Evolutionary conservation across 2,797 vertebrate genomes (phyloP).

Genomic region (Amphiprion clarkii): DNA sequence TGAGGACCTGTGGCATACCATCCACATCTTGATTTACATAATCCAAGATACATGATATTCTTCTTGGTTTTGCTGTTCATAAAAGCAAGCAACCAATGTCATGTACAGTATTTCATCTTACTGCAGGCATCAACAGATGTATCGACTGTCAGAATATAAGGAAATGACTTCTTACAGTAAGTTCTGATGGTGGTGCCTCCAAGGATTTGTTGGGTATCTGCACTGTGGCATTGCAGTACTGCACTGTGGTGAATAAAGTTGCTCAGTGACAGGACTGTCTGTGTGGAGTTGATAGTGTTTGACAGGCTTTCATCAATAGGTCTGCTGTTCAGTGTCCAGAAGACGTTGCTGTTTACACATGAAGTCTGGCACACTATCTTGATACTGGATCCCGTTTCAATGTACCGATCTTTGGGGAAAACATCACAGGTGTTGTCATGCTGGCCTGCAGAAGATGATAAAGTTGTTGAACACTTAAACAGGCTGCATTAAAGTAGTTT

Average conservation of each 20-base stretch:
- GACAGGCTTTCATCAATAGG: conserved; percentile 21
- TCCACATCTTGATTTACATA: accelerated
- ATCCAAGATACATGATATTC: conserved; percentile 59
- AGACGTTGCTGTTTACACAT: conserved; percentile 41
- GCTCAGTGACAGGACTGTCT: conserved; percentile 51
- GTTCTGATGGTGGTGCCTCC: conserved; percentile 68
- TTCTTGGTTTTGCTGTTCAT: conserved; percentile 69
- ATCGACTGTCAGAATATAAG: not conserved
- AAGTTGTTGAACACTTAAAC: not conserved
- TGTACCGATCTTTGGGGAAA: conserved; percentile 53
- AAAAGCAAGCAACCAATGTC: not conserved
- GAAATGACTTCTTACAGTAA: conserved; percentile 65
- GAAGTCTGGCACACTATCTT: conserved; percentile 53
- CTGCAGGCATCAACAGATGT: not conserved
- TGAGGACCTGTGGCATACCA: not conserved
- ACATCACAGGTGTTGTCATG: conserved; percentile 42
- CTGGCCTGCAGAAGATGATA: conserved; percentile 43
- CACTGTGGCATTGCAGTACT: conserved; percentile 50
- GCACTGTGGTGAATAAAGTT: conserved; percentile 51
- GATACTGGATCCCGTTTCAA: conserved; percentile 54
- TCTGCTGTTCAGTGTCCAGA: conserved; percentile 63
- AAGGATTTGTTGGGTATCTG: conserved; percentile 13
- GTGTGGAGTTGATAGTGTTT: conserved; percentile 48
- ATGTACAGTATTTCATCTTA: not conserved
- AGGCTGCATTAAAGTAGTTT: no score